phyloP scores from a whole-genome alignment of 1,140 invertebrate species.

The Aphis gossypii region DNA sequence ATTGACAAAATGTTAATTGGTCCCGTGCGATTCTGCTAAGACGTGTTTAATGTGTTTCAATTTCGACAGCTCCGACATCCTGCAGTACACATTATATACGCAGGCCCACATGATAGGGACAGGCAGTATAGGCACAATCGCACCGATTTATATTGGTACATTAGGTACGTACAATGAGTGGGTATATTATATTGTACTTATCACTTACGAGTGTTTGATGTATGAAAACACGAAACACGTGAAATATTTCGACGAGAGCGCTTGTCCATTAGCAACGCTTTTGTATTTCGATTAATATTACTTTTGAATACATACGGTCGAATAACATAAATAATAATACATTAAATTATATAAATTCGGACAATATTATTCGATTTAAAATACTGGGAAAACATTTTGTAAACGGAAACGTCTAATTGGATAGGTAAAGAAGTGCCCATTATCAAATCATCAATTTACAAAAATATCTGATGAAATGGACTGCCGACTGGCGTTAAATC shows the following conservation, averaged over 20 bases:
- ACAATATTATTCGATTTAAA: neutral
- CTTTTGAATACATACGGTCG: neutral
- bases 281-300: neutral
- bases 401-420: neutral
- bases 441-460: too few relatives aligned
- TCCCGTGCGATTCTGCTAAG: neutral
- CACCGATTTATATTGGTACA: neutral
- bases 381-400: neutral
- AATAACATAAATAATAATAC: neutral
- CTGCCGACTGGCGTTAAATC: too few relatives aligned
- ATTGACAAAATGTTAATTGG: neutral
- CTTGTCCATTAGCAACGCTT: neutral
- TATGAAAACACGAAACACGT: neutral
- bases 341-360: neutral
- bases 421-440: too few relatives aligned
- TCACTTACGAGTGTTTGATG: neutral
- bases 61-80: neutral
- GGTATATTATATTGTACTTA: slow-evolving; percentile 2
- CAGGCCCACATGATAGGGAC: neutral
- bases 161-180: neutral
- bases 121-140: neutral
- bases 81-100: neutral
- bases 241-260: neutral
- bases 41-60: neutral
- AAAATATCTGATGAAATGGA: too few relatives aligned